Evolutionary conservation across 2,113 vertebrate species (phyloP), one percentile per base, ranked within the genome.

Genomic region (Setophaga kirtlandii): DNA sequence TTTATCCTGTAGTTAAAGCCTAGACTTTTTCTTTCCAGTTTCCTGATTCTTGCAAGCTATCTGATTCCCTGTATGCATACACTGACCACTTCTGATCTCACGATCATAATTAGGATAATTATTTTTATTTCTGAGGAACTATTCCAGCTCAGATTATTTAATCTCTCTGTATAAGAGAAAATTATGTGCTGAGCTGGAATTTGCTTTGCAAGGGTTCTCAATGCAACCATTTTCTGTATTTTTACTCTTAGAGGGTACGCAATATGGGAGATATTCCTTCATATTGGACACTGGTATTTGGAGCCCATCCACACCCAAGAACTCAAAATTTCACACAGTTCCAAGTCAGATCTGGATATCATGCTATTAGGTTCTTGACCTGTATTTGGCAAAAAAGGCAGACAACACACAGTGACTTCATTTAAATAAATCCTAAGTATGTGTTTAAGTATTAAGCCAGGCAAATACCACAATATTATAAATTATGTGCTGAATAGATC

Each of bases 391-490:
- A 55, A 91, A 96, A 56, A 94, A 90, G 37, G 37, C 25, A 85
- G 68, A 73, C 16, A 91, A 63, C 6, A 52, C 2, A 53, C 23
- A 39, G 6, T 88, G 59, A 91, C 77, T 94, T 94, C 7, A 83
- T 83, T 83, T 86, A 77, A 88, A 83, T 89, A 90, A 31, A 58
- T 87, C 46, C 55, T 60, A 65, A 96, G 23, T 85, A 93, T 88
- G 59, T 74, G 60, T 74, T 87, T 87, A 88, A 97, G 44, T 55
- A 90, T 63, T 87, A 91, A 85, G 9, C 55, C 59, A 93, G 78
- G 50, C 37, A 95, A 90, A 93, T 83, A 65, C 79, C 71, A 83
- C 49, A 69, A 37, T 7, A 80, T 88, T 79, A 65, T 74, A 33
- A 87, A 82, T 93, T 89, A 85, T 49, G 58, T 76, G 77, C 56